Evolutionary conservation across 2,113 vertebrate species (phyloP).

Genomic region (human): DNA sequence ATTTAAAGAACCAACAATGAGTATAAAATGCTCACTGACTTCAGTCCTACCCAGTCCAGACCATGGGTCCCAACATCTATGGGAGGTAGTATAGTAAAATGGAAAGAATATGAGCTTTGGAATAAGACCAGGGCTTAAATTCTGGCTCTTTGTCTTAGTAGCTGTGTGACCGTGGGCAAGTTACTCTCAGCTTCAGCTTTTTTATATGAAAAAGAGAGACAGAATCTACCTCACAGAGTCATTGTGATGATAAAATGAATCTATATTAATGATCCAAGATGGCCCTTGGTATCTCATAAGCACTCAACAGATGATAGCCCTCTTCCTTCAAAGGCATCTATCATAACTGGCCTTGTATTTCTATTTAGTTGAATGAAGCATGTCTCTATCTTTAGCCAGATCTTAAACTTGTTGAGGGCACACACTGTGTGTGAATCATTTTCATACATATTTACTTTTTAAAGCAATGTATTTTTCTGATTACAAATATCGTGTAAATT

Average conservation of each 20-base stretch:
- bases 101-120: not conserved
- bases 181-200: conserved; percentile 1
- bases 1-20: not conserved
- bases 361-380: not conserved
- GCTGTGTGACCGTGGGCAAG: not conserved
- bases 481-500: not conserved
- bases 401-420: conserved; percentile 3
- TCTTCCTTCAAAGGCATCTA: not conserved
- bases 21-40: not conserved
- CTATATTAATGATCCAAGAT: not conserved
- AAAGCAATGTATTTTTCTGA: conserved; percentile 27
- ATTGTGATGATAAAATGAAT: conserved; percentile 28
- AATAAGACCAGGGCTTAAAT: not conserved
- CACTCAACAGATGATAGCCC: not conserved
- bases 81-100: not conserved
- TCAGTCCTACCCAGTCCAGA: not conserved
- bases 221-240: not conserved
- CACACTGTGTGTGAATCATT: not conserved
- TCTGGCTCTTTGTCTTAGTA: not conserved
- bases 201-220: conserved; percentile 25
- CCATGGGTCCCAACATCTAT: not conserved
- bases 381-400: conserved; percentile 12
- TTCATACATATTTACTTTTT: conserved; percentile 13
- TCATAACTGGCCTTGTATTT: conserved; percentile 35
- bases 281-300: not conserved